Base-by-base conservation (phyloP, 1,140 invertebrate genomes). In the Dysdera silvatica region DNA sequence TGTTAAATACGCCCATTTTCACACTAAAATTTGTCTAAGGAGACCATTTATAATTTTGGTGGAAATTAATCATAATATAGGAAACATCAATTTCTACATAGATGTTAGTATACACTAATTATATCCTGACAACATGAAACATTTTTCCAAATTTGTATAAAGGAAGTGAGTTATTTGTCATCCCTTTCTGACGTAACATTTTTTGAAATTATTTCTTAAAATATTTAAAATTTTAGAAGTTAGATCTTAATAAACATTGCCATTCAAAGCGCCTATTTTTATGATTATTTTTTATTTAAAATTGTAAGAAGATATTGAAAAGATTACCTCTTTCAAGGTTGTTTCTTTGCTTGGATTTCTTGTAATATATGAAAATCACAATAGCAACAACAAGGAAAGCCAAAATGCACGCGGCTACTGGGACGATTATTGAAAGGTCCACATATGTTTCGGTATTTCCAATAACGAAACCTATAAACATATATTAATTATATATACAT, bases 341-440 rank as follows among this genome's bases (percentile, higher is more conserved):
- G 23, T 55, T 62, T 31, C 65, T 43, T 0, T 53, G 54, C 20
- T 60, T 57, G 1, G 61, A 58, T 43, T 67, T 67, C 8, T 35
- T 52, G 16, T 53, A 47, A 31, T 58, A 67, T n/a, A 67, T 62
- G 14, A 60, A 29, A 16, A 67, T 35, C 14, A 67, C 65, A 5
- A 63, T 62, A 18, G 58, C 29, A 24, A 67, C 57, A 2, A 67
- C 65, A 24, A 62, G 43, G 33, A 67, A 57, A 12, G 65, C 60
- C 3, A 67, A 47, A 18, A 67, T 47, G 8, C 52, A 67, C 3
- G 65, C 59, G 4, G 65, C 60, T 8, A 63, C 65, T 8, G 65
- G 65, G 29, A 67, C 53, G 4, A 67, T 57, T n/a, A 67, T 55
- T 2, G 65, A 51, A 8, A 67, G 60, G 20, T 67, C 60, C 10